Percentiles rank a stretch among this genome's conserved stretches.
phyloP scores from a whole-genome alignment of 1,140 invertebrate genomes.

The Papilio glaucus region DNA sequence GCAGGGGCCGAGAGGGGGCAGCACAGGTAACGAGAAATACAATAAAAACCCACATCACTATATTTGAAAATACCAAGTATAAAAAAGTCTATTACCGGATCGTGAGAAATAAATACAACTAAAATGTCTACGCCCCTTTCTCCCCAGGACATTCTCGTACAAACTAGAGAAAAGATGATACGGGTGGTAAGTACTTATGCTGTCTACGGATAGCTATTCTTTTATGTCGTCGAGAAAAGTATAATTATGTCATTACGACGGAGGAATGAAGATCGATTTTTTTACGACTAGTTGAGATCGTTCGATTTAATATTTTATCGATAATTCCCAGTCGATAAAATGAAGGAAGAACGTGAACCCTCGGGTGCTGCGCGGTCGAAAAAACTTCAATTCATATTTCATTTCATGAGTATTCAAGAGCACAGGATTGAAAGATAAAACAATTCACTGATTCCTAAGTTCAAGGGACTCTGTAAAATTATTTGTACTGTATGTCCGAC shows the following conservation, averaged over 20 bases:
- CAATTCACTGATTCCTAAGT: too few relatives aligned
- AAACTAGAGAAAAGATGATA: background rate
- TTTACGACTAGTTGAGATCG: background rate
- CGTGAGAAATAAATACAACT: too few relatives aligned
- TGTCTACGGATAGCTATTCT: conserved; percentile 1
- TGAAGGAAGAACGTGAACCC: background rate
- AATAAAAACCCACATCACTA: too few relatives aligned
- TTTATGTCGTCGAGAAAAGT: background rate
- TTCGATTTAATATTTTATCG: background rate
- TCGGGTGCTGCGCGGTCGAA: background rate
- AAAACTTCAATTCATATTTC: background rate
- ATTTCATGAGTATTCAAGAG: background rate
- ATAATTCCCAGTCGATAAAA: background rate
- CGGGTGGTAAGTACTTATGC: background rate
- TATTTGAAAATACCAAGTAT: too few relatives aligned
- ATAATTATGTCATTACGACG: conserved; percentile 9
- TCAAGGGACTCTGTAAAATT: too few relatives aligned
- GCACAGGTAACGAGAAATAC: too few relatives aligned
- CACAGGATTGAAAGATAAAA: too few relatives aligned
- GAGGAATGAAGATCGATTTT: background rate
- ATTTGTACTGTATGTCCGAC: too few relatives aligned
- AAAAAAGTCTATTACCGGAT: too few relatives aligned
- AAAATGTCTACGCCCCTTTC: too few relatives aligned
- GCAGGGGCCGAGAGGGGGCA: too few relatives aligned
- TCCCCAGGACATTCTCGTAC: too few relatives aligned